Percentiles rank a stretch among this genome's conserved stretches.
These are phyloP conservation scores for Syngnathus typhle DNA, from an alignment of 2,113 vertebrate genomes.

Conservation along the genomic window DNA sequence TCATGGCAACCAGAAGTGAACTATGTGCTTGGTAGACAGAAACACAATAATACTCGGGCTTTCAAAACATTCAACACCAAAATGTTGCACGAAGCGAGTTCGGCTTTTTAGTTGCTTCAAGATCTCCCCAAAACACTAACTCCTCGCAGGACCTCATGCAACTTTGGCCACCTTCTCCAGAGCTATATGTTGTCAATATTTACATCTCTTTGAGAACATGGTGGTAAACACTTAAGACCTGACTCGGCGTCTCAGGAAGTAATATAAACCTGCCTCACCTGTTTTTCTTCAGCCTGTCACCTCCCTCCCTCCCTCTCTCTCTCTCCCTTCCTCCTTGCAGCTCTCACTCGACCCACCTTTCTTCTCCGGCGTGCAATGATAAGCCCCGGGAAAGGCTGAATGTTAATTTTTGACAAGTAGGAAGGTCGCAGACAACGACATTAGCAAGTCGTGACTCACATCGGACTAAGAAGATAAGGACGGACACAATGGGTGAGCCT, in stretches of 20 bases:
- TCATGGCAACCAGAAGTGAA: neutral
- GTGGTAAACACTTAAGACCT: conserved; percentile 1
- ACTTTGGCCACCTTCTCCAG: neutral
- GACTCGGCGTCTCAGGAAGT: neutral
- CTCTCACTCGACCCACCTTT: conserved; percentile 37
- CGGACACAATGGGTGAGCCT: conserved; percentile 66
- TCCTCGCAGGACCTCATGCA: neutral
- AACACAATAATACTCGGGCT: neutral
- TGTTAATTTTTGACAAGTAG: conserved; percentile 69
- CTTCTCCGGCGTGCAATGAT: conserved; percentile 58
- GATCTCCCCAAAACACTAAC: neutral
- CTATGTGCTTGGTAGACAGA: neutral
- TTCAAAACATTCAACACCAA: neutral
- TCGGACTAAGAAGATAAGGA: conserved; percentile 1
- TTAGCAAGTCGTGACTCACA: conserved; percentile 20
- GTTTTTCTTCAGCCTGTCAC: conserved; percentile 40
- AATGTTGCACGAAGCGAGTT: neutral
- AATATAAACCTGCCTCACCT: conserved; percentile 67
- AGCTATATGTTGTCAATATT: neutral
- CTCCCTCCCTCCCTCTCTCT: conserved; percentile 3
- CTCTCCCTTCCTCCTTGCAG: conserved; percentile 13
- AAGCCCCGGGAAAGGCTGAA: conserved; percentile 52
- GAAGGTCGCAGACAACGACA: conserved; percentile 39
- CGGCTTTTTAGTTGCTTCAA: conserved; percentile 6
- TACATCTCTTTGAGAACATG: neutral